These are phyloP conservation scores for Ormyrus thymus DNA, from an alignment of 2,888 invertebrate species.

Conservation along the genomic window DNA sequence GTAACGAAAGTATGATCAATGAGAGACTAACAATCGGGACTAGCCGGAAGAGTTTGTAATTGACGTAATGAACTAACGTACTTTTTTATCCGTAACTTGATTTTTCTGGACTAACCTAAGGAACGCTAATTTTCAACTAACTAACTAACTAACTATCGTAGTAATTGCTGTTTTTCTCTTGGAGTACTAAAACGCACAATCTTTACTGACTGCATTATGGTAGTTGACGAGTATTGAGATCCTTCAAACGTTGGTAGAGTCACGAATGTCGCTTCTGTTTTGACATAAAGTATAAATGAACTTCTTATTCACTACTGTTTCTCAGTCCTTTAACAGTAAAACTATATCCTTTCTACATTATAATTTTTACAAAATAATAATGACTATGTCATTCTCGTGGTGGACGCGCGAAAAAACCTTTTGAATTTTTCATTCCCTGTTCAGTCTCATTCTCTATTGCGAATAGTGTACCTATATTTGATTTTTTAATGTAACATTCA, in stretches of 20 bases:
- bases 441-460: slow-evolving; percentile 41
- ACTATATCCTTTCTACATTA: slow-evolving; percentile 1
- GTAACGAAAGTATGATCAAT: slow-evolving; percentile 20
- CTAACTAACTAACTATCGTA: slow-evolving; percentile 25
- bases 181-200: slow-evolving; percentile 20
- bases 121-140: neutral
- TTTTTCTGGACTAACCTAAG: slow-evolving; percentile 12
- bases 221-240: neutral
- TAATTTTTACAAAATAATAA: neutral
- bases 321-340: slow-evolving; percentile 6
- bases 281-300: neutral
- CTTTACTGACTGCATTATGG: neutral
- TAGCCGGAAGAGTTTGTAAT: slow-evolving; percentile 41
- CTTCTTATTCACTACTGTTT: slow-evolving; percentile 22
- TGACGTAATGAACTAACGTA: slow-evolving; percentile 16
- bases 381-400: neutral
- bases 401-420: slow-evolving; percentile 20
- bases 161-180: slow-evolving; percentile 32
- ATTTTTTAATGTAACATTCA: slow-evolving; percentile 21
- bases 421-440: slow-evolving; percentile 39
- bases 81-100: slow-evolving; percentile 19
- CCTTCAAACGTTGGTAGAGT: slow-evolving; percentile 13
- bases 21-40: slow-evolving; percentile 54
- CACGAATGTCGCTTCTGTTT: slow-evolving; percentile 18
- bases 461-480: slow-evolving; percentile 3